Base-by-base conservation (phyloP, 2,888 invertebrate species). In the Panopea generosa region DNA sequence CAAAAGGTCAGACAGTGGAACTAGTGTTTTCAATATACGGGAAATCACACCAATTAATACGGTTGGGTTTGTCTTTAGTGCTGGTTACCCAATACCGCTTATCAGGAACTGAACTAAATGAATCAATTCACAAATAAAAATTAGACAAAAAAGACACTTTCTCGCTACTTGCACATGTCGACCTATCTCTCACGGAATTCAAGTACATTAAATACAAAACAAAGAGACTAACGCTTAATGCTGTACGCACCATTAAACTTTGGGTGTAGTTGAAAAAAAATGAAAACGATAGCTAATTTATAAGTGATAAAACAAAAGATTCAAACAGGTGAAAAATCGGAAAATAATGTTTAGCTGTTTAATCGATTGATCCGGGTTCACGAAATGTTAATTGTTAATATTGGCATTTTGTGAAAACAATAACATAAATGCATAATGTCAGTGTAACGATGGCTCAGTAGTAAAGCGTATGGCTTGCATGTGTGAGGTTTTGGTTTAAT, bases 101-200 rank as follows among this genome's bases (percentile, higher is more conserved):
- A 75, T 75, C 75, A 9, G 56, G 26, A 40, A 70, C 70, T 66
- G 47, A 65, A 47, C 60, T 70, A 66, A 75, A 61, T 65, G 75
- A 70, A 53, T 70, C 49, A 55, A 40, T 75, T 75, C 65, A 43
- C 53, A 40, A 61, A 47, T 38, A 11, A 47, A 29, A 63, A 40
- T 50, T 33, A 68, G 43, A 77, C 72, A 77, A 77, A 63, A 49
- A 38, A 3, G 65, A 4, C 77, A 65, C 72, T 77, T 77, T 77
- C 57, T 60, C 77, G 77, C 68, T 50, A 38, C 33, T 6, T 77
- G 65, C 40, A 38, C 63, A 68, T 55, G 67, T 65, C 68, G 26
- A 9, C 26, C 16, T 63, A 62, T 72, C 68, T 49, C 20, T 9
- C 4, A 6, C 40, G 43, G 52, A 67, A 59, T 63, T 47, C 24